phyloP scores from a whole-genome alignment of 2,888 invertebrate species.

The Lypha dubia region DNA sequence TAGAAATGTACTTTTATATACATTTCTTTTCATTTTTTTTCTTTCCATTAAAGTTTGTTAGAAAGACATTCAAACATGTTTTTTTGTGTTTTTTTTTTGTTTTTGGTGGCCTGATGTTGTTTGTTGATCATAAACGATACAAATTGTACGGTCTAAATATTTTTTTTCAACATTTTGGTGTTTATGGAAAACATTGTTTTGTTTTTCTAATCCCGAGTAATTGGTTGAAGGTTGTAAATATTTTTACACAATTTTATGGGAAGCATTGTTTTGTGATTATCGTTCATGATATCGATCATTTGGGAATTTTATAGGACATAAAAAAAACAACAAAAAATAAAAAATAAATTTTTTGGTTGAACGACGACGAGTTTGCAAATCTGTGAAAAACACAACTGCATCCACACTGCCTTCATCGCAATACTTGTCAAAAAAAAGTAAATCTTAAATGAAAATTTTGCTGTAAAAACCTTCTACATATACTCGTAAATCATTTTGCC shows the following conservation, averaged over 20 bases:
- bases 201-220: conserved; percentile 6
- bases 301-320: not conserved
- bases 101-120: not conserved
- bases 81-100: too few species aligned
- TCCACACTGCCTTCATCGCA: too few species aligned
- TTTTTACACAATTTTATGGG: conserved; percentile 22
- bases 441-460: too few species aligned
- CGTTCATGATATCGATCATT: not conserved
- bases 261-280: not conserved
- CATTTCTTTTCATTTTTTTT: conserved; percentile 5
- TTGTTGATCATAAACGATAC: conserved; percentile 40
- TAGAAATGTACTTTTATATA: conserved; percentile 22
- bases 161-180: conserved; percentile 37
- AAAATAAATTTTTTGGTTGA: not conserved
- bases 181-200: not conserved
- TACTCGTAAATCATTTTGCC: too few species aligned
- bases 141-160: conserved; percentile 65
- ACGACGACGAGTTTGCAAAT: not conserved
- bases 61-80: conserved; percentile 7
- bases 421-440: too few species aligned
- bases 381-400: too few species aligned
- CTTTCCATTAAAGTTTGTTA: conserved; percentile 13
- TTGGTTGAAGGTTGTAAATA: conserved; percentile 29
- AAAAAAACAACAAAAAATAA: not conserved
- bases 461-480: too few species aligned